Conservation (phyloP, 2,888 invertebrate genomes). For the Camptogramma bilineatum region DNA sequence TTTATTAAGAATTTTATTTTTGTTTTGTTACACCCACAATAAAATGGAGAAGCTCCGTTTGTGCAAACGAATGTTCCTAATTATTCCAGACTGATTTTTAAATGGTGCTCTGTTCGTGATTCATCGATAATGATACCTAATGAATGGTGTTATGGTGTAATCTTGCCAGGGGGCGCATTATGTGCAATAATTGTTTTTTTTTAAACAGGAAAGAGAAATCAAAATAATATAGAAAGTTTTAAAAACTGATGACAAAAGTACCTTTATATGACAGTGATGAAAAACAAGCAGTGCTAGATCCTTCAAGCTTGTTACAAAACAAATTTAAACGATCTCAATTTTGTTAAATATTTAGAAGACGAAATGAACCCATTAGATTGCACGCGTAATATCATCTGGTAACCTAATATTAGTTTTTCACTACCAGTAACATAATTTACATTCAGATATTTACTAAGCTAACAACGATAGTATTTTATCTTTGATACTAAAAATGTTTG, state of each 20-base stretch:
- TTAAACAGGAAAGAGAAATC: too few species aligned
- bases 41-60: too few species aligned
- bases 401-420: slow-evolving; percentile 5
- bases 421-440: slow-evolving; percentile 2
- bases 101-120: too few species aligned
- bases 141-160: too few species aligned
- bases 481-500: slow-evolving; percentile 2
- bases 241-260: too few species aligned
- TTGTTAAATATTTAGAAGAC: background rate
- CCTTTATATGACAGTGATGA: background rate
- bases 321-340: background rate
- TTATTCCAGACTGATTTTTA: too few species aligned
- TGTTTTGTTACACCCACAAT: background rate
- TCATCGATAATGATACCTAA: too few species aligned
- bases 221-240: too few species aligned
- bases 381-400: background rate
- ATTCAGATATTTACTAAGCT: slow-evolving; percentile 7
- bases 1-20: background rate
- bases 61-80: too few species aligned
- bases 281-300: background rate
- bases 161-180: too few species aligned
- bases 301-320: background rate
- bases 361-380: background rate
- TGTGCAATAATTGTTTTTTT: too few species aligned
- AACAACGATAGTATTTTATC: slow-evolving; percentile 3